Conservation (phyloP, 2,113 vertebrate genomes). For the Oxyruncus cristatus region DNA sequence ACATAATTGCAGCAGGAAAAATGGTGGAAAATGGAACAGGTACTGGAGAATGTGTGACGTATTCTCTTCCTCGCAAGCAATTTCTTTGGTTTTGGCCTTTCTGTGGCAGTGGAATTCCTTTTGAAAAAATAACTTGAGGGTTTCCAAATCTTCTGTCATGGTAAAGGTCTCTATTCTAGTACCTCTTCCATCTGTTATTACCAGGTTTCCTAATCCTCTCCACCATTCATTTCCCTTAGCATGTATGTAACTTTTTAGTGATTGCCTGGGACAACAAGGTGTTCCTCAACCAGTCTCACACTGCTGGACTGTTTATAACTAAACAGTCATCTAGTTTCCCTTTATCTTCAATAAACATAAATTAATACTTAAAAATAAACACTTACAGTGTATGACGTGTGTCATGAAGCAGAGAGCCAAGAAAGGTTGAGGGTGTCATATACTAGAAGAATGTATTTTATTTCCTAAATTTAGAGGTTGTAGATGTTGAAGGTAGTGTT, state of each 20-base stretch:
- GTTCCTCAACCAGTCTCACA: background rate
- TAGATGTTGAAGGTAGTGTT: background rate
- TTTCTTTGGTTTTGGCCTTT: background rate
- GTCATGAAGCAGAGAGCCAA: background rate
- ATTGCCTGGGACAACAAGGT: background rate
- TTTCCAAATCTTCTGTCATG: background rate
- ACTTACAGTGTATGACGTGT: background rate
- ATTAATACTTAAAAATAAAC: background rate
- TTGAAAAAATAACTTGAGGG: background rate
- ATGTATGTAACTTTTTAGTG: background rate
- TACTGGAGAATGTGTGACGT: background rate
- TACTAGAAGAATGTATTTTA: background rate
- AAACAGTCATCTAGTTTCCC: background rate
- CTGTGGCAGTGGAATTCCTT: background rate
- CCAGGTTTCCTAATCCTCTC: background rate
- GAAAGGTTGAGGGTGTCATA: background rate
- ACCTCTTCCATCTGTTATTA: background rate
- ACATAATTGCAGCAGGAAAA: accelerated
- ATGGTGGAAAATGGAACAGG: slow-evolving; percentile 67
- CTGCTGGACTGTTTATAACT: background rate
- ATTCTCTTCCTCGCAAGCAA: background rate
- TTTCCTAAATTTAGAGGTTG: background rate
- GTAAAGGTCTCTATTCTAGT: background rate
- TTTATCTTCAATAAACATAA: background rate
- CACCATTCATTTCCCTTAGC: background rate